Base-by-base conservation (phyloP, 2,888 invertebrate species). In the Thecocarcelia acutangulata region DNA sequence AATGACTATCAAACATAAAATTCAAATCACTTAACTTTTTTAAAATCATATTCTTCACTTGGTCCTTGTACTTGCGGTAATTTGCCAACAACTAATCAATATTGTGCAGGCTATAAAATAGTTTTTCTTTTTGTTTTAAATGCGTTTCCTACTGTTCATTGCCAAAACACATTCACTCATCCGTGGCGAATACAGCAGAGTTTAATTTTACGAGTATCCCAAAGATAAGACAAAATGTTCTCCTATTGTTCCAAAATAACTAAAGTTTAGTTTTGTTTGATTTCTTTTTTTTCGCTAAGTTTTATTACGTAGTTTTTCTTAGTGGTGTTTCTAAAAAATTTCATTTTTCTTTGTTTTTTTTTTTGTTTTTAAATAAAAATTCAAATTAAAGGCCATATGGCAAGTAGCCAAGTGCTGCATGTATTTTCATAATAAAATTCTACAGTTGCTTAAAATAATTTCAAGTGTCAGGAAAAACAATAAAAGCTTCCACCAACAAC, bases 331-430 rank as follows among this genome's bases (percentile, higher is more conserved):
- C 12, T 42, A n/a, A 15, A 52, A 58, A 42, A 2, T 42, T 56
- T 63, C 33, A 33, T 33, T 69, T 56, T 52, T 19, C n/a, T 12
- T 50, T 15, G 56, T 50, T 46, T 11, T 46, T 59, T 50, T 28
- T 56, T 50, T 46, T 11, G 37, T 59, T 50, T 28, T 56, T 40
- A n/a, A 54, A 28, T 46, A 3, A 40, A 61, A 28, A 17, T 19
- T 40, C 37, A 21, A 59, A 66, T 80, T 76, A 56, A 54, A 66
- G 74, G 82, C 78, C 78, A 82, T 70, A 82, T 82, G 82, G 82
- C 82, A 82, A 66, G 46, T 74, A 52, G 69, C 78, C 82, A 82
- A 82, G 59, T 66, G 61, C 58, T 76, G 76, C 44, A 58, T 58
- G 50, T 44, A 73, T 56, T 56, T 64, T 80, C 64, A 48, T 59